phyloP scores from a whole-genome alignment of 2,888 invertebrate species.

The Phytoseiulus persimilis region DNA sequence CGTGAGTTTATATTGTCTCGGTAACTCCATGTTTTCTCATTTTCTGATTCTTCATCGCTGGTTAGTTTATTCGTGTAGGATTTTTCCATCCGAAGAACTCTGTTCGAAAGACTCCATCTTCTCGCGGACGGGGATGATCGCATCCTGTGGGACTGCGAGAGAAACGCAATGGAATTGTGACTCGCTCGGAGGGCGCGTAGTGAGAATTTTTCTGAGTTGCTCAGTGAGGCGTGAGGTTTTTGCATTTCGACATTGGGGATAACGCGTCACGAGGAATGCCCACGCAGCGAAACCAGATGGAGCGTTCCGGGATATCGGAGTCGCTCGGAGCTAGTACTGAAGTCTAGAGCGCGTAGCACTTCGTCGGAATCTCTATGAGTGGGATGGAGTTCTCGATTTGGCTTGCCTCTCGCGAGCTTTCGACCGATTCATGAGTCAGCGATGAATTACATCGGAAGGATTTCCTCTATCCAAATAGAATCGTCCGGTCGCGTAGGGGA shows the following conservation, averaged over 20 bases:
- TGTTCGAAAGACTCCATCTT: neutral
- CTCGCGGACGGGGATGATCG: neutral
- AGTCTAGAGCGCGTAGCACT: too few relatives aligned
- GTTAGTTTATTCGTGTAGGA: too few relatives aligned
- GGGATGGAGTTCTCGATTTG: too few relatives aligned
- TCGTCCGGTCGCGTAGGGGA: neutral
- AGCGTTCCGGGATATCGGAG: neutral
- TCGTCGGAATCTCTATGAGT: too few relatives aligned
- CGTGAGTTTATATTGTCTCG: too few relatives aligned
- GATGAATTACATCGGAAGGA: neutral
- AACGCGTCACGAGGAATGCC: neutral
- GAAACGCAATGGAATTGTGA: neutral
- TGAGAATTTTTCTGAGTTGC: neutral
- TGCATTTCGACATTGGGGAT: neutral
- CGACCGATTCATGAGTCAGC: neutral
- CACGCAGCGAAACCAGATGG: neutral
- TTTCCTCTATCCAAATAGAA: neutral
- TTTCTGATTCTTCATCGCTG: too few relatives aligned
- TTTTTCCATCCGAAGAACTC: neutral
- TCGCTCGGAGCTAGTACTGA: neutral
- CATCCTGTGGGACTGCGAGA: neutral
- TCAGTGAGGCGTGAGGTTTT: neutral
- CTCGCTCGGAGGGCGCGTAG: neutral
- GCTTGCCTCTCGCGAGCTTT: too few relatives aligned
- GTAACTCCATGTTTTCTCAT: too few relatives aligned